Base-by-base conservation (phyloP, 1,140 invertebrate genomes). In the Battus philenor region DNA sequence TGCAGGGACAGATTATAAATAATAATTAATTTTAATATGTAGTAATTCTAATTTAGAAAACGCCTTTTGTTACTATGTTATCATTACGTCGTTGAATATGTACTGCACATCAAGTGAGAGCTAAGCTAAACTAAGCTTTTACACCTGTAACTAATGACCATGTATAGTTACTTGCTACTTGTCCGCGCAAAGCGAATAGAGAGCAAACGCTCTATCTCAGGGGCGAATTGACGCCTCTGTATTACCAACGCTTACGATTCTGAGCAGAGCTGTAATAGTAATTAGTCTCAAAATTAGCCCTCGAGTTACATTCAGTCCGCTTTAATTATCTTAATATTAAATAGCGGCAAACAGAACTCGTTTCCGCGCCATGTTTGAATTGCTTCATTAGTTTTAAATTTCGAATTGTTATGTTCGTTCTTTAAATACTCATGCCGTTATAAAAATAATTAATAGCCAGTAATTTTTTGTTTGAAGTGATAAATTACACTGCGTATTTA, bases 201-300 rank as follows among this genome's bases (percentile, higher is more conserved):
- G 18, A 50, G 10, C 41, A 57, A 68, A 66, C 48, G 47, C 34
- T 45, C 34, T 61, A 49, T 27, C 30, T n/a, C 29, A 45, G 53
- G 36, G 60, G 53, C 56, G 48, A 54, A 63, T 68, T 67, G 66
- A 75, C 68, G 65, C 67, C 64, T 68, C 54, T 39, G 46, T 44
- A 34, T 39, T 31, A 39, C 61, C 48, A 60, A 50, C 52, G 44
- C 55, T 53, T 59, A 58, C 44, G 55, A 56, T 62, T 70, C 54
- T 52, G 59, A 57, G 36, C 47, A 27, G 30, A 51, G 53, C 44
- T 59, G 57, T 59, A 64, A 71, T 63, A 48, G 52, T 68, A 68
- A 77, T 77, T 74, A 73, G 57, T 27, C 49, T 44, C 34, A 41
- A 48, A 69, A 73, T 73, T 66, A 67, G 59, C 50, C 50, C 50